Conservation (phyloP, 2,113 vertebrate species). For the Lynx canadensis region DNA sequence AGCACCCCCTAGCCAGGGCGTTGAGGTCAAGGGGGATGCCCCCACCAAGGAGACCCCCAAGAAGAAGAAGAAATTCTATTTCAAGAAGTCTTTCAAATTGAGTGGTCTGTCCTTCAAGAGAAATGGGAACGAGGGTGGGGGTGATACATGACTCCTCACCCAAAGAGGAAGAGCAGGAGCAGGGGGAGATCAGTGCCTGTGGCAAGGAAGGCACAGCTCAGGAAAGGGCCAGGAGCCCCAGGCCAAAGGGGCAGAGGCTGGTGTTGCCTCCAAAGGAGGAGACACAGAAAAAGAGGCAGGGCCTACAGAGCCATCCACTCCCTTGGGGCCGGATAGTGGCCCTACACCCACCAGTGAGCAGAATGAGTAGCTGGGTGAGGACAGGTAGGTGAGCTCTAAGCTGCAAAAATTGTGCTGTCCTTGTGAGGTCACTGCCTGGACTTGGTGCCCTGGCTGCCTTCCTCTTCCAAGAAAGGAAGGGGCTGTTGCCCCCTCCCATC, state of each 20-base stretch:
- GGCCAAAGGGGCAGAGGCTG: constrained; percentile 78
- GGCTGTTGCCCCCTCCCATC: too few relatives aligned
- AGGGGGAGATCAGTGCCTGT: constrained; percentile 71
- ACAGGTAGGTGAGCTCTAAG: constrained; percentile 81
- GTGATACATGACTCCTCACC: constrained; percentile 87
- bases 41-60: constrained; percentile 93
- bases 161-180: constrained; percentile 84
- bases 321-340: constrained; percentile 85
- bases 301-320: constrained; percentile 86
- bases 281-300: constrained; percentile 83
- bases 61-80: constrained; percentile 98
- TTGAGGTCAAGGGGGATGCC: constrained; percentile 88
- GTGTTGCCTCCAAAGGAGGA: constrained; percentile 65
- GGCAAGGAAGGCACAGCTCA: constrained; percentile 83
- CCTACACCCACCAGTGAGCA: constrained; percentile 88
- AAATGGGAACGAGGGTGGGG: constrained; percentile 90
- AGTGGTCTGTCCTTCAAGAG: constrained; percentile 95
- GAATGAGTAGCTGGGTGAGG: constrained; percentile 89
- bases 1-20: constrained; percentile 88
- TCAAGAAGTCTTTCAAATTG: constrained; percentile 97
- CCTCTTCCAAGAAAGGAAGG: too few relatives aligned
- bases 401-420: constrained; percentile 72
- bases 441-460: too few relatives aligned
- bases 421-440: too few relatives aligned
- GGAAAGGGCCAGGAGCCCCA: constrained; percentile 76